Percentiles rank a stretch among this genome's conserved stretches.
phyloP scores from a whole-genome alignment of 2,888 invertebrate species.

The Torymus texanus region DNA sequence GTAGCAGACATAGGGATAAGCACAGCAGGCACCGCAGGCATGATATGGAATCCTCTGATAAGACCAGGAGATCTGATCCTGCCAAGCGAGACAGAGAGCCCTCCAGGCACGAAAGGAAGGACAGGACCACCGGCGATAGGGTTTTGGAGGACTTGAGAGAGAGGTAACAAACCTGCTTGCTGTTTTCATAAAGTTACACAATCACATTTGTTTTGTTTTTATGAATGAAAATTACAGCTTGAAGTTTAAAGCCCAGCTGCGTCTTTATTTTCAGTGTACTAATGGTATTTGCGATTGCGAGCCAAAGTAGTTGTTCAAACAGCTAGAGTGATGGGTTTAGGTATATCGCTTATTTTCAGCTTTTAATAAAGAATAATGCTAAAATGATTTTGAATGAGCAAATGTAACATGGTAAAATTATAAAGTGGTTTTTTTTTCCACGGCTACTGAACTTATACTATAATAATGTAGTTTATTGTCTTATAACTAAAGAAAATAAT shows the following conservation, averaged over 20 bases:
- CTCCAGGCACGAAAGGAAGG: conserved; percentile 75
- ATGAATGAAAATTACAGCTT: too few species aligned
- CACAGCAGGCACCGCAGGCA: conserved; percentile 73
- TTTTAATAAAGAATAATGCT: not conserved
- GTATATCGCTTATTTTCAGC: not conserved
- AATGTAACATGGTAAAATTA: too few species aligned
- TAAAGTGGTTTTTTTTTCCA: too few species aligned
- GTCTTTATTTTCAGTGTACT: not conserved
- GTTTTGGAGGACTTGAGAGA: conserved; percentile 86
- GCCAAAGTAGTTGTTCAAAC: conserved; percentile 1
- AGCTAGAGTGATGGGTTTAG: not conserved
- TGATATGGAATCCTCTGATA: conserved; percentile 67
- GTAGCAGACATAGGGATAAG: conserved; percentile 69
- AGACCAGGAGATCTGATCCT: conserved; percentile 64
- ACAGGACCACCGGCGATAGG: conserved; percentile 78
- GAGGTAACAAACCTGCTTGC: conserved; percentile 69
- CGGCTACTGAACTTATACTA: too few species aligned
- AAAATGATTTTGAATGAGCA: too few species aligned
- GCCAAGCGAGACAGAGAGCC: conserved; percentile 69
- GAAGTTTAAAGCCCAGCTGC: too few species aligned
- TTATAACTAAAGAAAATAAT: too few species aligned
- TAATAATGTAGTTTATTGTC: too few species aligned
- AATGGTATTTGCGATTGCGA: not conserved
- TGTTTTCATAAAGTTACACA: too few species aligned
- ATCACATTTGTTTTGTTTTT: too few species aligned